Conservation (phyloP, 2,888 invertebrate species). For the Morpho helenor region DNA sequence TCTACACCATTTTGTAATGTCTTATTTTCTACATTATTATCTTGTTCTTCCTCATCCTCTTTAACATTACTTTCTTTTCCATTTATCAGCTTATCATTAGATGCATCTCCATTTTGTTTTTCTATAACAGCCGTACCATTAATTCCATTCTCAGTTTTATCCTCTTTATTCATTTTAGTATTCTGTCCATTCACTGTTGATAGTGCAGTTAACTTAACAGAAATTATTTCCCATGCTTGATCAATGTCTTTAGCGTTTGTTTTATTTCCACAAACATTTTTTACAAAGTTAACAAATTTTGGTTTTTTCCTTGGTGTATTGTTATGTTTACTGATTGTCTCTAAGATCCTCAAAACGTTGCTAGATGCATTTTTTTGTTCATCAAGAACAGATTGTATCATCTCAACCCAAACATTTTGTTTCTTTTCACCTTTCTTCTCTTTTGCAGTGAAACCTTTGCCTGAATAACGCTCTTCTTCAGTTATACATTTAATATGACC, state of each 20-base stretch:
- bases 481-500: slow-evolving; percentile 91
- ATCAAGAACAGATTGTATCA: slow-evolving; percentile 82
- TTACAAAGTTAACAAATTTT: slow-evolving; percentile 89
- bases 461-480: slow-evolving; percentile 93
- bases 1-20: slow-evolving; percentile 28
- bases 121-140: slow-evolving; percentile 11
- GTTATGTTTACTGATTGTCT: slow-evolving; percentile 83
- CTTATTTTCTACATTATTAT: slow-evolving; percentile 18
- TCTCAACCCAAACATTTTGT: slow-evolving; percentile 90
- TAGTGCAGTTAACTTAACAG: slow-evolving; percentile 75
- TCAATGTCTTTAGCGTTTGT: slow-evolving; percentile 79
- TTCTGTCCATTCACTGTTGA: slow-evolving; percentile 48
- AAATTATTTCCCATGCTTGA: slow-evolving; percentile 83
- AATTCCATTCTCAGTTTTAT: slow-evolving; percentile 29
- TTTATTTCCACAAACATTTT: slow-evolving; percentile 80
- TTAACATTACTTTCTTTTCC: slow-evolving; percentile 22
- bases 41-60: slow-evolving; percentile 29
- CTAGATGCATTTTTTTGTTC: slow-evolving; percentile 76
- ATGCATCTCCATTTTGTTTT: slow-evolving; percentile 21
- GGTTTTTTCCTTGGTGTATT: slow-evolving; percentile 93
- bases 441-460: slow-evolving; percentile 86
- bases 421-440: slow-evolving; percentile 92
- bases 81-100: slow-evolving; percentile 29
- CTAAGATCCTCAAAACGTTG: slow-evolving; percentile 81
- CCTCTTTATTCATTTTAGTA: slow-evolving; percentile 44